Percentiles rank a stretch among this genome's conserved stretches.
phyloP scores from a whole-genome alignment of 2,888 invertebrate genomes.

The Dynastes grantii region DNA sequence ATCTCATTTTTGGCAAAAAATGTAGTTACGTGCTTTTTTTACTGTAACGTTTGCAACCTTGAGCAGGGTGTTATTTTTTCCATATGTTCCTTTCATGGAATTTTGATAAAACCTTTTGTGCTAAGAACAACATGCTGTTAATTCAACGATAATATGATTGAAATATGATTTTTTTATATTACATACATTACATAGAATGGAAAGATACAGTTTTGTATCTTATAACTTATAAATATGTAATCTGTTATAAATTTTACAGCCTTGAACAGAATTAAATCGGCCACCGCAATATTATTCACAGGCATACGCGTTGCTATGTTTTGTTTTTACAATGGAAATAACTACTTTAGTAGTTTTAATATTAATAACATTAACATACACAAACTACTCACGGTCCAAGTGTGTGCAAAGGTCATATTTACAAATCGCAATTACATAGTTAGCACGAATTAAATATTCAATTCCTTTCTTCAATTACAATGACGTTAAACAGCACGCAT shows the following conservation, averaged over 20 bases:
- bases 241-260: background rate
- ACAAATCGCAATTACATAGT: slow-evolving; percentile 20
- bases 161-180: background rate
- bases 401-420: slow-evolving; percentile 32
- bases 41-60: too few relatives aligned
- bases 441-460: slow-evolving; percentile 34
- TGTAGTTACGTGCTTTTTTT: too few relatives aligned
- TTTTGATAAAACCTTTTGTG: too few relatives aligned
- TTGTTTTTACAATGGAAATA: slow-evolving; percentile 7
- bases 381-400: background rate
- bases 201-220: too few relatives aligned
- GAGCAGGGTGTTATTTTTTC: too few relatives aligned
- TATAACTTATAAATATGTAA: too few relatives aligned
- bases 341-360: slow-evolving; percentile 7
- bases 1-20: too few relatives aligned
- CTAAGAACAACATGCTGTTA: too few relatives aligned
- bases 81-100: too few relatives aligned
- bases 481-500: slow-evolving; percentile 49
- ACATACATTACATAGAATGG: too few relatives aligned
- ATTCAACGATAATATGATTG: too few relatives aligned
- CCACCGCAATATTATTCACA: background rate
- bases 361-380: background rate
- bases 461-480: slow-evolving; percentile 41
- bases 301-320: background rate
- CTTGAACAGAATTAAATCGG: slow-evolving; percentile 1